Evolutionary conservation across 2,797 vertebrate genomes (phyloP).

Genomic region (Chrysolophus pictus): DNA sequence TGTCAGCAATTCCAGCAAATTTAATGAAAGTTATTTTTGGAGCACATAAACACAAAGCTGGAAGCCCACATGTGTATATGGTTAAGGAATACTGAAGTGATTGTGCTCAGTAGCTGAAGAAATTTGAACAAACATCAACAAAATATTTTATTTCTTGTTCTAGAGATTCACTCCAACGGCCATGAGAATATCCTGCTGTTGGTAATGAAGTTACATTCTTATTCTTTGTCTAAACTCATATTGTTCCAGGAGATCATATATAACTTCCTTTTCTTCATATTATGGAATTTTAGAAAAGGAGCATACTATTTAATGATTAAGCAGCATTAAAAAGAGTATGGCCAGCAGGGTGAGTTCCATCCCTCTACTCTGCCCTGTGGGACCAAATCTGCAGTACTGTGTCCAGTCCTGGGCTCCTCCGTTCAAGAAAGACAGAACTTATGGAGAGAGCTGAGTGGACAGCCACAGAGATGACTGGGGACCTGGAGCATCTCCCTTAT

Average conservation of each 20-base stretch:
- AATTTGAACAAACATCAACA: not conserved
- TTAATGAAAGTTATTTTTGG: not conserved
- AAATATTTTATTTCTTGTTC: not conserved
- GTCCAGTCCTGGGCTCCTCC: not conserved
- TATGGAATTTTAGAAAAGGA: not conserved
- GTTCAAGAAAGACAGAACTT: not conserved
- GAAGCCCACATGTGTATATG: not conserved
- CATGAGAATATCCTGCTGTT: not conserved
- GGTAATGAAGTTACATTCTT: not conserved
- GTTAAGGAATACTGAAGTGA: not conserved
- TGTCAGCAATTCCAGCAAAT: not conserved
- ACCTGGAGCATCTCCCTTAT: no score
- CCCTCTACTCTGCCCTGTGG: not conserved
- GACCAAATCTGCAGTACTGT: not conserved
- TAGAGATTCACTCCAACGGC: not conserved
- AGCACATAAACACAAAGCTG: not conserved
- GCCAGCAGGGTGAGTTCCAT: not conserved
- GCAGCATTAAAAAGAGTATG: not conserved
- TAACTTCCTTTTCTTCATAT: not conserved
- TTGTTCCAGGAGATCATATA: not conserved
- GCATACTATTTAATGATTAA: not conserved
- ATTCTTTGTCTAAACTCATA: not conserved
- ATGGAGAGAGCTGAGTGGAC: no score
- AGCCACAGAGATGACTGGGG: no score
- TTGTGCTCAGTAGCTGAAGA: not conserved